A percentile compares a stretch with the other conserved stretches of the same genome.
These are phyloP conservation scores for Triplophysa siluroides DNA, from an alignment of 2,113 vertebrate species.

Conservation along the genomic window DNA sequence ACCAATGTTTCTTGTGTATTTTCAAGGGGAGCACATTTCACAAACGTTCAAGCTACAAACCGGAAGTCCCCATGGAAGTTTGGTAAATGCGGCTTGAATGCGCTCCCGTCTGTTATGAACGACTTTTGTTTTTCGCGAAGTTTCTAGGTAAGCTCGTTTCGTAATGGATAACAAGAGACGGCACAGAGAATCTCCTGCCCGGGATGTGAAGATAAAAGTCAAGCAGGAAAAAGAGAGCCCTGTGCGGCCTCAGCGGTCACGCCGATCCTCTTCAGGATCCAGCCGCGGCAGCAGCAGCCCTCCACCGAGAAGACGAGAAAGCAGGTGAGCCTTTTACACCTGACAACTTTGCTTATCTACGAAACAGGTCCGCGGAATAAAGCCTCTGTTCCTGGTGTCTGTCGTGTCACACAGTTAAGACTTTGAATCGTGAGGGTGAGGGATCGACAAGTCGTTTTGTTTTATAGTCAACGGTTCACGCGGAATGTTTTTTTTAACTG, in stretches of 20 bases:
- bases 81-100: slow-evolving; percentile 5
- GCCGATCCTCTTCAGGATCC: slow-evolving; percentile 73
- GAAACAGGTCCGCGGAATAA: not conserved
- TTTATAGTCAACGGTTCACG: not conserved
- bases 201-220: slow-evolving; percentile 68
- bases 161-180: slow-evolving; percentile 74
- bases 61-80: slow-evolving; percentile 19
- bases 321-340: slow-evolving; percentile 59
- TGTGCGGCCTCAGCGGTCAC: slow-evolving; percentile 68
- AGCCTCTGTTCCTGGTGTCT: not conserved
- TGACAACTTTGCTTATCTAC: not conserved
- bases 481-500: not conserved
- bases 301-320: slow-evolving; percentile 61
- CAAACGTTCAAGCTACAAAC: not conserved
- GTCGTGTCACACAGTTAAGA: not conserved
- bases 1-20: not conserved
- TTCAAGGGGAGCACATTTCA: not conserved
- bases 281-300: slow-evolving; percentile 64
- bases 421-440: not conserved
- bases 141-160: not conserved
- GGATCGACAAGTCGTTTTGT: not conserved
- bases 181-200: slow-evolving; percentile 66
- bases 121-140: not conserved
- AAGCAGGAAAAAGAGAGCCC: slow-evolving; percentile 75
- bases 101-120: slow-evolving; percentile 11